phyloP scores from a whole-genome alignment of 2,888 invertebrate species.

The Acanthopleura granulata region DNA sequence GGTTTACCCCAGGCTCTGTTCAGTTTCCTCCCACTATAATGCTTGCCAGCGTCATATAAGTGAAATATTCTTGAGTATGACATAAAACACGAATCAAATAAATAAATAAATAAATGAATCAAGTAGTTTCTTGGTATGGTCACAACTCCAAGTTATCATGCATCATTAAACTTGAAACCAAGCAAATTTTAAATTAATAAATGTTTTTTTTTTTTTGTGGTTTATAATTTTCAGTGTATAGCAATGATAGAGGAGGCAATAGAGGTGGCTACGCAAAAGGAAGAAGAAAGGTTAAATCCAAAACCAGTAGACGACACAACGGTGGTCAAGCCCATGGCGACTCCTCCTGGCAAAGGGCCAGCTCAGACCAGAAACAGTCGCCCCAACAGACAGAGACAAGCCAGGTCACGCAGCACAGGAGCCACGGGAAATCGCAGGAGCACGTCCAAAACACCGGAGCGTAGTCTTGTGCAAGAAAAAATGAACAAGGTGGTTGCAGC shows the following conservation, averaged over 20 bases:
- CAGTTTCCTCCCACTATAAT: too few relatives aligned
- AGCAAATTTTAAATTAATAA: too few relatives aligned
- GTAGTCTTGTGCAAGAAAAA: neutral
- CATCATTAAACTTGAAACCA: too few relatives aligned
- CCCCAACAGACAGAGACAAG: neutral
- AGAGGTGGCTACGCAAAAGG: conserved; percentile 36
- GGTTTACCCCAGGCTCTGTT: too few relatives aligned
- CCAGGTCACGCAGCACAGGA: conserved; percentile 3
- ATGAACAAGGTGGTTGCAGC: conserved; percentile 11
- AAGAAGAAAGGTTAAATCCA: conserved; percentile 17
- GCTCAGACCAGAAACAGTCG: neutral
- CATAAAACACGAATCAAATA: too few relatives aligned
- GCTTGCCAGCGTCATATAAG: too few relatives aligned
- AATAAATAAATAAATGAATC: too few relatives aligned
- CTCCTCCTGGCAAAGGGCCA: neutral
- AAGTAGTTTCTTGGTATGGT: too few relatives aligned
- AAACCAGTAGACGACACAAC: neutral
- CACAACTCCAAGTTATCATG: too few relatives aligned
- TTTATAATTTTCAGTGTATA: conserved; percentile 37
- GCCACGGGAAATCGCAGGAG: neutral
- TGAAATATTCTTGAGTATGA: too few relatives aligned
- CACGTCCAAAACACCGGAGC: neutral
- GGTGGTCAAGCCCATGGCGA: neutral
- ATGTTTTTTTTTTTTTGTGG: too few relatives aligned
- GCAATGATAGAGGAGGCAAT: conserved; percentile 56